A percentile compares a stretch with the other conserved stretches of the same genome.
Conservation (phyloP, 2,797 vertebrate species). For the Brachymystax lenok region DNA sequence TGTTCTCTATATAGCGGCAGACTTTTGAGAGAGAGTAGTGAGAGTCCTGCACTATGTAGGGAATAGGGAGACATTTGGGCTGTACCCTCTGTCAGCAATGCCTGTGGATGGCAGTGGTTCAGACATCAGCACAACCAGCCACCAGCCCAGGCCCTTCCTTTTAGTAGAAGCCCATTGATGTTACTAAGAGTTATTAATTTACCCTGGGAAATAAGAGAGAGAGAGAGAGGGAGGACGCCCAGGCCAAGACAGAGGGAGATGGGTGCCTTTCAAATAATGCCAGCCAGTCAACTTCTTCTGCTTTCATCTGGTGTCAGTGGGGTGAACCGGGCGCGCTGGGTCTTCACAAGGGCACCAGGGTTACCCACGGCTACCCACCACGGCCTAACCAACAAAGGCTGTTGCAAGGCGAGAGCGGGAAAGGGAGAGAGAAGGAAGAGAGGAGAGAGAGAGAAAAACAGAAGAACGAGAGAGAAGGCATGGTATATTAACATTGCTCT, state of each 20-base stretch:
- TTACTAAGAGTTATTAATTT: conserved; percentile 84
- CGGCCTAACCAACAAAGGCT: conserved; percentile 76
- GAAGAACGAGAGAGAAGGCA: conserved; percentile 46
- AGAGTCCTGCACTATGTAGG: background rate
- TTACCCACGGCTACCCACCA: conserved; percentile 72
- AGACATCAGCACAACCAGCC: conserved; percentile 57
- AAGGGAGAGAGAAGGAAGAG: conserved; percentile 25
- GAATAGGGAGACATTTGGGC: background rate
- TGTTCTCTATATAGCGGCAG: background rate
- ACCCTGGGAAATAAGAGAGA: conserved; percentile 78
- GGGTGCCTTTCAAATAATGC: conserved; percentile 49
- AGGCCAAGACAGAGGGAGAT: conserved; percentile 73
- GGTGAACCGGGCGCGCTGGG: conserved; percentile 63
- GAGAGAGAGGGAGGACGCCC: conserved; percentile 45
- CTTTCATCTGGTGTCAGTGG: conserved; percentile 78
- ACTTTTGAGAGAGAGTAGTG: background rate
- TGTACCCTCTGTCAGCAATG: background rate
- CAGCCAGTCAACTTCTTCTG: conserved; percentile 22
- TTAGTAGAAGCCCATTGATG: conserved; percentile 70
- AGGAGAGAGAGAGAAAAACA: conserved; percentile 21
- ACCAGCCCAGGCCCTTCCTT: conserved; percentile 48
- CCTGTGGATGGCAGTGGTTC: conserved; percentile 30
- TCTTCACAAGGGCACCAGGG: conserved; percentile 73
- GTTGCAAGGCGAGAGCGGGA: conserved; percentile 51
- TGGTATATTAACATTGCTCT: conserved; percentile 48